Evolutionary conservation across 2,113 vertebrate genomes (phyloP).

Genomic region (Xenus cinereus): DNA sequence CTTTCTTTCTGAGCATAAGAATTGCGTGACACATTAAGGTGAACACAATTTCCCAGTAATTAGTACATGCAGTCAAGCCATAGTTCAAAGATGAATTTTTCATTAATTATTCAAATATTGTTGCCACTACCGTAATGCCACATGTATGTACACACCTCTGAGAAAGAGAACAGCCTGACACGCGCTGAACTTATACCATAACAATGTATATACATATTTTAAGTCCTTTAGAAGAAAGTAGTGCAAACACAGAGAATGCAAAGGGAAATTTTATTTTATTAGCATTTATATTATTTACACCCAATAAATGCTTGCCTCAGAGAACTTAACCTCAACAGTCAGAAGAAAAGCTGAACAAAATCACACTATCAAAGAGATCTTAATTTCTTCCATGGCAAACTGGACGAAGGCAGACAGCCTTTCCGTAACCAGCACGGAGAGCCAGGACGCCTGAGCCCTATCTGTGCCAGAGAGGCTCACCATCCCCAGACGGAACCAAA

Average conservation of each 20-base stretch:
- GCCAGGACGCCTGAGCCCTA: background rate
- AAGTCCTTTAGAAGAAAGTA: background rate
- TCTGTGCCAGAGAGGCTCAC: fast-evolving
- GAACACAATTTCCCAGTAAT: background rate
- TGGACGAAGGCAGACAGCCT: background rate
- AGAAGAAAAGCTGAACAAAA: background rate
- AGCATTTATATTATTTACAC: background rate
- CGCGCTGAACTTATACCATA: background rate
- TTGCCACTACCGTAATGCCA: background rate
- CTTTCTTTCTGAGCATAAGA: background rate
- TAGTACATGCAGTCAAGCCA: background rate
- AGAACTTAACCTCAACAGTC: background rate
- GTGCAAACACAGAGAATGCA: background rate
- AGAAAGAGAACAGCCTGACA: background rate
- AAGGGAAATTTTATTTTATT: background rate
- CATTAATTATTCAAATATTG: background rate
- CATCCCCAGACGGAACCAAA: background rate
- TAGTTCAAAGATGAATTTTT: background rate
- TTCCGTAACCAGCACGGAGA: background rate
- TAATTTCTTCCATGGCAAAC: background rate
- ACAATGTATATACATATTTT: background rate
- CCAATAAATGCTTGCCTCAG: background rate
- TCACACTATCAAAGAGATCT: background rate
- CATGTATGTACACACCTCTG: background rate
- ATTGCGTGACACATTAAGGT: background rate